phyloP scores from a whole-genome alignment of 2,797 vertebrate genomes.

The Tapirus indicus region DNA sequence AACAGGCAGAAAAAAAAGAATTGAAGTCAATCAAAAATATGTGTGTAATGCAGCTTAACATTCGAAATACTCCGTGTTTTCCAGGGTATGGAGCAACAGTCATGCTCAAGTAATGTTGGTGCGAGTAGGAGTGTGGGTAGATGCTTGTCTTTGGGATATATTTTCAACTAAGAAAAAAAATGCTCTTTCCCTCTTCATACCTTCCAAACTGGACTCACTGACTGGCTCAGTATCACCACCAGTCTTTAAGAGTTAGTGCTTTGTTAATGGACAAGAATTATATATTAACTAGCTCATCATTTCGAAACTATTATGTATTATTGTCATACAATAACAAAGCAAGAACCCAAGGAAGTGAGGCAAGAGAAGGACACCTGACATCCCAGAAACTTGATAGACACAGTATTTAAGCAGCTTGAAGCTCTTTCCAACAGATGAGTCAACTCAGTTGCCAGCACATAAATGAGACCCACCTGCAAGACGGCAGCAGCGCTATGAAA shows the following conservation, averaged over 20 bases:
- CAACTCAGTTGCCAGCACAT: not conserved
- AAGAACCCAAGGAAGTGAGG: not conserved
- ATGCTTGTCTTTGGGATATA: not conserved
- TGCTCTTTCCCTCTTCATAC: not conserved
- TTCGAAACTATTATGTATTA: not conserved
- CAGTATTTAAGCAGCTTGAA: not conserved
- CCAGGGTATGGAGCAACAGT: not conserved
- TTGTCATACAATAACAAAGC: not conserved
- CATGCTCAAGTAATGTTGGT: not conserved
- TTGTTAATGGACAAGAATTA: not conserved
- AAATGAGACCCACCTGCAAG: not conserved
- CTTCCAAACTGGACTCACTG: not conserved
- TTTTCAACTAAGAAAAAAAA: not conserved
- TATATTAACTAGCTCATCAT: not conserved
- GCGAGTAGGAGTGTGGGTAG: fast-evolving
- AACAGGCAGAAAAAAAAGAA: not conserved
- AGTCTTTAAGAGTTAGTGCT: not conserved
- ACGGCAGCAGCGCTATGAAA: not conserved
- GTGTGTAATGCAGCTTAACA: not conserved
- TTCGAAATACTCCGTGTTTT: not conserved
- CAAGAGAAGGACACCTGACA: not conserved
- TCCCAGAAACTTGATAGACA: not conserved
- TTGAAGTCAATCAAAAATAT: not conserved
- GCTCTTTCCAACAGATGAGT: not conserved
- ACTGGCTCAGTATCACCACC: not conserved